These are phyloP conservation scores for Tenthredo scrophulariae DNA, from an alignment of 2,888 invertebrate genomes.

Conservation along the genomic window DNA sequence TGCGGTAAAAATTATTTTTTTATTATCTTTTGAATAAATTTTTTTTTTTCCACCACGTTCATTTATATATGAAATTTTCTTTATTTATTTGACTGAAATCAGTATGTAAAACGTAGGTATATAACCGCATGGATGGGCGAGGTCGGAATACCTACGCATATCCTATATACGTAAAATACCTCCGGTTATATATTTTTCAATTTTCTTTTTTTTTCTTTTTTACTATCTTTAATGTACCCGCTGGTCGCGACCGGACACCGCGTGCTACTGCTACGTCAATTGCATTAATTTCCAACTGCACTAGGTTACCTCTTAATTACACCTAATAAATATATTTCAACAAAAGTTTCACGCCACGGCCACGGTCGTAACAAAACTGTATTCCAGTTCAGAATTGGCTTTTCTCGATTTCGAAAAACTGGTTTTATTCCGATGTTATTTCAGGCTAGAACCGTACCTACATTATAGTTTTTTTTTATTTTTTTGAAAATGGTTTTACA, in stretches of 20 bases:
- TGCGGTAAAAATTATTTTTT: no score
- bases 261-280: constrained; percentile 53
- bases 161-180: not conserved
- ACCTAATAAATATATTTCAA: constrained; percentile 35
- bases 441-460: not conserved
- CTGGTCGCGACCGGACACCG: constrained; percentile 41
- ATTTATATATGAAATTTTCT: no score
- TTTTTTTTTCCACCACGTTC: not conserved
- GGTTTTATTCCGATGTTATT: not conserved
- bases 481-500: not conserved
- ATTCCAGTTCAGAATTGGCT: constrained; percentile 5
- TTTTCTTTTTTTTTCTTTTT: not conserved
- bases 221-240: constrained; percentile 12
- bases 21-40: no score
- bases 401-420: not conserved
- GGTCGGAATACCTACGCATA: constrained; percentile 2
- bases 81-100: not conserved
- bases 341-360: constrained; percentile 15
- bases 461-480: not conserved
- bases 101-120: not conserved
- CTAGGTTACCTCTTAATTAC: constrained; percentile 57
- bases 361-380: not conserved
- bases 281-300: constrained; percentile 58
- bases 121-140: not conserved
- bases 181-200: not conserved